phyloP scores from a whole-genome alignment of 2,113 vertebrate genomes.

The Paedocypris sp. region DNA sequence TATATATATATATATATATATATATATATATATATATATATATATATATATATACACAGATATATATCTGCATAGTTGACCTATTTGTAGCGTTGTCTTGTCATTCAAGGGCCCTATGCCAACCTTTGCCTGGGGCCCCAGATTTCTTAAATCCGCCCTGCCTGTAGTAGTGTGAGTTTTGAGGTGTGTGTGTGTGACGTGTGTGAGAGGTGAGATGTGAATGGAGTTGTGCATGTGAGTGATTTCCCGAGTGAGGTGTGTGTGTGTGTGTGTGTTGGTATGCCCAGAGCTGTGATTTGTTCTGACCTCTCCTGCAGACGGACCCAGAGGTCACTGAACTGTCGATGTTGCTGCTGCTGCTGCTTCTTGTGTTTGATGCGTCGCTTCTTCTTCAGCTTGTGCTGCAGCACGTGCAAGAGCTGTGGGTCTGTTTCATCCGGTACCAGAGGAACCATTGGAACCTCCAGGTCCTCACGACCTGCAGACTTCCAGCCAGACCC shows the following conservation, averaged over 20 bases:
- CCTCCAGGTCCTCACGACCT: constrained; percentile 11
- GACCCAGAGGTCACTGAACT: constrained; percentile 79
- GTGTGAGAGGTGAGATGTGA: neutral
- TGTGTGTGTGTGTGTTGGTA: too few species aligned
- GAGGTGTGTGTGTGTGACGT: neutral
- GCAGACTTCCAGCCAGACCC: neutral
- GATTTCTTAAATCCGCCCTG: too few species aligned
- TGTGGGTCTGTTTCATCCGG: constrained; percentile 54
- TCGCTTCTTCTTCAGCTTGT: constrained; percentile 65
- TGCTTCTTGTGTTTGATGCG: constrained; percentile 62
- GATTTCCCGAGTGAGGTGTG: neutral
- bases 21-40: too few species aligned
- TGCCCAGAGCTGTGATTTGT: neutral
- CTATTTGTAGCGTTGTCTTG: too few species aligned
- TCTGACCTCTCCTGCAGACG: constrained; percentile 70
- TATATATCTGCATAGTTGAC: too few species aligned
- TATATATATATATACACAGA: too few species aligned
- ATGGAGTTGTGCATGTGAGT: neutral
- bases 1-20: too few species aligned
- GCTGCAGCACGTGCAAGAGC: constrained; percentile 51
- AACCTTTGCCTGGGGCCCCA: too few species aligned
- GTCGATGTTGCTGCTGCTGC: constrained; percentile 55
- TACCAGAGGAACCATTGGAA: constrained; percentile 43
- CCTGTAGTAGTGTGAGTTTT: too few species aligned
- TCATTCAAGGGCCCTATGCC: too few species aligned